Evolutionary conservation across 2,888 invertebrate species (phyloP).

Genomic region (Psococerastis gibbosa): DNA sequence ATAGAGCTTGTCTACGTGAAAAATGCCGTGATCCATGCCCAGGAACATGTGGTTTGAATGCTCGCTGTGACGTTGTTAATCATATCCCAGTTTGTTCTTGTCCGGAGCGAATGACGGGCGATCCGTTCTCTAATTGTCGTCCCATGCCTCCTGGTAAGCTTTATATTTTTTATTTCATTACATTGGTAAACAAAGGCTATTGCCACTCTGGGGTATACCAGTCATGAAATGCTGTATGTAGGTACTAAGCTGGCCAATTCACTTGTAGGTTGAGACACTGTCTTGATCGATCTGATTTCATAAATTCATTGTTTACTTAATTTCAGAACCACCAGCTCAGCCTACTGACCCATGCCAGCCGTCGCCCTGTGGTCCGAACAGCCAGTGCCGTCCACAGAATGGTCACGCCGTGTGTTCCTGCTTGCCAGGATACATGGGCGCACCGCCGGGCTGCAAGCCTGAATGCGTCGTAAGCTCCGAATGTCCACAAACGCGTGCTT

Average conservation of each 20-base stretch:
- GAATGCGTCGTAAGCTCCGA: conserved; percentile 51
- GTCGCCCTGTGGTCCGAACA: conserved; percentile 27
- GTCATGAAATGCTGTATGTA: too few relatives aligned
- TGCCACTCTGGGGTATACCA: conserved; percentile 2
- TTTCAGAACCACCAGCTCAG: conserved; percentile 13
- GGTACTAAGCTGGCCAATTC: too few relatives aligned
- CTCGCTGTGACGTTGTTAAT: conserved; percentile 31
- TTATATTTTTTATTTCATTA: not conserved
- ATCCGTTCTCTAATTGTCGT: conserved; percentile 27
- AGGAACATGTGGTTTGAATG: conserved; percentile 43
- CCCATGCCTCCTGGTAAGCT: conserved; percentile 22
- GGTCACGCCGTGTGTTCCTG: conserved; percentile 29
- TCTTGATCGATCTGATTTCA: too few relatives aligned
- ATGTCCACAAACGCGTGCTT: conserved; percentile 42
- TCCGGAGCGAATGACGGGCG: conserved; percentile 25
- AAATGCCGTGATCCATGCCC: conserved; percentile 38
- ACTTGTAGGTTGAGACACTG: too few relatives aligned
- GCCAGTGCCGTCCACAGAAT: conserved; percentile 26
- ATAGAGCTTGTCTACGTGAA: conserved; percentile 40
- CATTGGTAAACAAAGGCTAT: not conserved
- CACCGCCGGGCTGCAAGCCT: conserved; percentile 28
- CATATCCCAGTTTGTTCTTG: conserved; percentile 29
- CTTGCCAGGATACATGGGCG: conserved; percentile 27
- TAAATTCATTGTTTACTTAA: not conserved
- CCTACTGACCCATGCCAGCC: conserved; percentile 25